These are phyloP conservation scores for Lordiphosa stackelbergi DNA, from an alignment of 1,140 invertebrate species.

Conservation along the genomic window DNA sequence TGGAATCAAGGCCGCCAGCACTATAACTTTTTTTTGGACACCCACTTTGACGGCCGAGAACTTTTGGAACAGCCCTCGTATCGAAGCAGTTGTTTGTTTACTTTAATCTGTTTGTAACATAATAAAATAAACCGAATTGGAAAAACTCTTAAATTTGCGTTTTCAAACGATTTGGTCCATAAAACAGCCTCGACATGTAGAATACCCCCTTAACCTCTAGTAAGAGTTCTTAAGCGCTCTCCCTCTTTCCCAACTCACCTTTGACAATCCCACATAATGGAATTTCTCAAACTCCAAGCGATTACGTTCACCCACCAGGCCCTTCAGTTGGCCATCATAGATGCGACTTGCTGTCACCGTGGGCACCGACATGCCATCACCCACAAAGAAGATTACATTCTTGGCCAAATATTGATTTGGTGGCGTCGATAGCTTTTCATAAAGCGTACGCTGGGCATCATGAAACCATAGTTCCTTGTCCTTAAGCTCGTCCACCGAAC, in stretches of 20 bases:
- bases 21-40: too few relatives aligned
- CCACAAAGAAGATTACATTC: slow-evolving; percentile 87
- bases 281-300: slow-evolving; percentile 86
- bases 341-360: slow-evolving; percentile 85
- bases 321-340: slow-evolving; percentile 81
- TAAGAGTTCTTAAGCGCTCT: too few relatives aligned
- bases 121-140: too few relatives aligned
- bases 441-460: slow-evolving; percentile 53
- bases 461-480: slow-evolving; percentile 62
- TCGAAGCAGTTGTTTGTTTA: too few relatives aligned
- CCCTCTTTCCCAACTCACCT: slow-evolving; percentile 78
- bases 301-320: slow-evolving; percentile 82
- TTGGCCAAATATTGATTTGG: slow-evolving; percentile 80
- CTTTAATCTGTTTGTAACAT: too few relatives aligned
- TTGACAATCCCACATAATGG: slow-evolving; percentile 84
- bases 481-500: slow-evolving; percentile 33
- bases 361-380: slow-evolving; percentile 87
- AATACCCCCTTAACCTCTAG: too few relatives aligned
- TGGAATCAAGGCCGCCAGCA: too few relatives aligned
- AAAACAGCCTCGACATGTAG: too few relatives aligned
- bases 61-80: too few relatives aligned
- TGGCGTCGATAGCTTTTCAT: slow-evolving; percentile 40
- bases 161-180: too few relatives aligned
- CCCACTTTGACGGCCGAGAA: too few relatives aligned
- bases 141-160: too few relatives aligned